Base-by-base conservation (phyloP, 2,888 invertebrate species). In the Pollenia amentaria region DNA sequence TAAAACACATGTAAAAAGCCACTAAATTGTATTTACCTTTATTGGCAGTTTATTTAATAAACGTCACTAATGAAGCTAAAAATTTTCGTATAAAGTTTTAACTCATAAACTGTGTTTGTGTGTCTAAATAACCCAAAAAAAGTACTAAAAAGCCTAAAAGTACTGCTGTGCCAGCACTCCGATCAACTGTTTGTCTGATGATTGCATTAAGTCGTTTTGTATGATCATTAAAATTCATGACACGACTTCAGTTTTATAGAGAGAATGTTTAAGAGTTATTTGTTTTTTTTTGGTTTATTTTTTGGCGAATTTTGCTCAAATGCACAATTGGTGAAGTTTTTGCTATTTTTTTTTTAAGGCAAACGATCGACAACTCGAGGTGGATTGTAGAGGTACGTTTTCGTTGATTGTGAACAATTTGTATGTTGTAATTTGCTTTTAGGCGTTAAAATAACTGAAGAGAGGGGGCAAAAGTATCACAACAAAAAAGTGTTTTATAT, bases 51-150 rank as follows among this genome's bases (percentile, higher is more conserved):
- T 77, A 77, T 77, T 87, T 72, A 76, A 87, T 79, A 83, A 53
- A 87, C 83, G 83, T 87, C 83, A 87, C 87, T 87, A 87, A 87
- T 84, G 87, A 87, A 87, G 83, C 87, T 67, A 60, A 84, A 84
- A 84, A 60, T 87, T 78, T 29, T 78, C 79, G 42, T 65, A 78
- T 82, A 76, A 69, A 82, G 76, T 82, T 82, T 44, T 82, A 60
- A 73, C 65, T 84, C 48, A 55, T 57, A 65, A 44, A 29, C 29
- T 29, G 29, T 29, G 29, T 29, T 29, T 29, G 29, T 29, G 29
- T 29, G 29, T 29, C 29, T 29, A 51, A 18, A 12, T 0, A 16
- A 16, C 3, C 18, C 38, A 46, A 42, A 64, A 76, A 53, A 55
- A 77, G 69, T 69, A 70, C 60, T 46, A 46, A 83, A 64, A 44